These are phyloP conservation scores for Drosophila paulistorum DNA, from an alignment of 1,140 invertebrate species.

Conservation along the genomic window DNA sequence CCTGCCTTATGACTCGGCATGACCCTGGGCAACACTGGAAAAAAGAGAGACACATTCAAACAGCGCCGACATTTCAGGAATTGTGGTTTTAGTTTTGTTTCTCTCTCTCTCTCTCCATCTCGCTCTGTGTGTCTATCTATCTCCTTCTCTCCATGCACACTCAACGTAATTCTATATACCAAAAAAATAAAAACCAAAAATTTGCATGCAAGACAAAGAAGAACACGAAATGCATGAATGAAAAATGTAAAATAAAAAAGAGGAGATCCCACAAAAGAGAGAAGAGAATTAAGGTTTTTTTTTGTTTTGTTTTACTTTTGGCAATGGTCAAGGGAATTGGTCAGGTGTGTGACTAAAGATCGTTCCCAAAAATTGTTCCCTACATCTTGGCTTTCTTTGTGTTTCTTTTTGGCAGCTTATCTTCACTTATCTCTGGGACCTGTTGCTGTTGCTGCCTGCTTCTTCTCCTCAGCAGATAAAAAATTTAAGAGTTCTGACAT, in stretches of 20 bases:
- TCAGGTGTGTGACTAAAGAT: conserved; percentile 23
- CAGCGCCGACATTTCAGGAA: conserved; percentile 40
- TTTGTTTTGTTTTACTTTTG: no score
- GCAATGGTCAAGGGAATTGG: conserved; percentile 23
- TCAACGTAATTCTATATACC: conserved; percentile 51
- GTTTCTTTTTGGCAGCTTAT: conserved; percentile 37
- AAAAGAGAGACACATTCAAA: background rate
- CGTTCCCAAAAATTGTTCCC: background rate
- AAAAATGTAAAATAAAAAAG: conserved; percentile 43
- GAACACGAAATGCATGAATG: conserved; percentile 63
- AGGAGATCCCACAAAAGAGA: conserved; percentile 5
- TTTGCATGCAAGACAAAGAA: conserved; percentile 60
- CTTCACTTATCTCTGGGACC: conserved; percentile 46
- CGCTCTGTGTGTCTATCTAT: conserved; percentile 3
- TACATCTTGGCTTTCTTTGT: conserved; percentile 3
- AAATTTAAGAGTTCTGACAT: conserved; percentile 23
- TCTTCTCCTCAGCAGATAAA: conserved; percentile 34
- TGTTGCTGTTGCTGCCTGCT: conserved; percentile 30
- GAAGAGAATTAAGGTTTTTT: conserved; percentile 1
- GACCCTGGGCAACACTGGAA: conserved; percentile 56
- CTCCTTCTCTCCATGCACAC: conserved; percentile 29
- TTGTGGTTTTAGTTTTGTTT: conserved; percentile 53
- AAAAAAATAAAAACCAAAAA: conserved; percentile 51
- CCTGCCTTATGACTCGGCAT: conserved; percentile 55
- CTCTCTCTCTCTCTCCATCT: conserved; percentile 1